These are phyloP conservation scores for Lithodes maja DNA, from an alignment of 2,888 invertebrate genomes.

Conservation along the genomic window DNA sequence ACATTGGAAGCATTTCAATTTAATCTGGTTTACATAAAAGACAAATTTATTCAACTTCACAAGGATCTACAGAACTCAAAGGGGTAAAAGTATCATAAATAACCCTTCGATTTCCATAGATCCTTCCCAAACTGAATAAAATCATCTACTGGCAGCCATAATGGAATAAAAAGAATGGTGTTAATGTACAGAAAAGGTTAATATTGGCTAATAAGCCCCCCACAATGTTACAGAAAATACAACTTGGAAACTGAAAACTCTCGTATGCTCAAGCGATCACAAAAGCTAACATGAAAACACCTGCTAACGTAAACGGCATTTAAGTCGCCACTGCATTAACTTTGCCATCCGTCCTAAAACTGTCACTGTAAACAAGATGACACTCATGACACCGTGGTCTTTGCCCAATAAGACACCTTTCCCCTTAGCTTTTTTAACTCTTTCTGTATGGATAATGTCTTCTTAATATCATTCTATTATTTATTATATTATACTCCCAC, in stretches of 20 bases:
- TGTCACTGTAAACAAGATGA: no score
- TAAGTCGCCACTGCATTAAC: no score
- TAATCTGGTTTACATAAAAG: neutral
- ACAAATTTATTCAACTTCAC: neutral
- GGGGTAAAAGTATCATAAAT: neutral
- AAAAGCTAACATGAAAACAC: neutral
- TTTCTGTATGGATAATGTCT: no score
- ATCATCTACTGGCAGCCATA: neutral
- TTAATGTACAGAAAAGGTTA: neutral
- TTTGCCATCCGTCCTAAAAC: no score
- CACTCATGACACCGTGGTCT: no score
- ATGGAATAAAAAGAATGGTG: neutral
- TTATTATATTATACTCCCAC: no score
- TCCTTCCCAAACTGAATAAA: neutral
- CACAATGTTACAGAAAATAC: neutral
- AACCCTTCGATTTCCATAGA: neutral
- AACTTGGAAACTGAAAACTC: no score
- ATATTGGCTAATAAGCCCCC: neutral
- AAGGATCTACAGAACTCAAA: neutral
- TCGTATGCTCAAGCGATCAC: neutral
- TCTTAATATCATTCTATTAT: no score
- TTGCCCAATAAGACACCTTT: no score
- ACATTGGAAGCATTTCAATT: neutral
- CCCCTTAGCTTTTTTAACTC: no score
- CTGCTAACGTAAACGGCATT: no score